phyloP scores from a whole-genome alignment of 1,140 invertebrate species.

The Micrasema minimum region DNA sequence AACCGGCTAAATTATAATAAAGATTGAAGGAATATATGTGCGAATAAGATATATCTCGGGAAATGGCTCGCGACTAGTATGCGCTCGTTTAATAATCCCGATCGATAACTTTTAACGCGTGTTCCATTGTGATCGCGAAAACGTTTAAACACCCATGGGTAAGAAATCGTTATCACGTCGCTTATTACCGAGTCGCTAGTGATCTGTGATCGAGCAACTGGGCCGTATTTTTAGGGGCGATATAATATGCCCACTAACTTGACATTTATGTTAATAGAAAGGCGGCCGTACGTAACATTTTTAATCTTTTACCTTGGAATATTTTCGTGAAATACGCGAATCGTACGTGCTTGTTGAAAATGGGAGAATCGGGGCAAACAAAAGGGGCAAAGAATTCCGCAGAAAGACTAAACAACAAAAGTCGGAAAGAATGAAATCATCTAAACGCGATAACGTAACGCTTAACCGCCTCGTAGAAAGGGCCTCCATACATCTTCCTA shows the following conservation, averaged over 20 bases:
- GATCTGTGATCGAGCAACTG: no score
- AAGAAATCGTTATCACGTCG: no score
- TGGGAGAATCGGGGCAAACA: conserved; percentile 12
- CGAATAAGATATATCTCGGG: no score
- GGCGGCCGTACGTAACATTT: conserved; percentile 29
- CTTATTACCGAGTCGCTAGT: no score
- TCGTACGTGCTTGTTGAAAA: conserved; percentile 31
- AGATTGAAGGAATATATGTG: no score
- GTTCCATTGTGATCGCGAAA: no score
- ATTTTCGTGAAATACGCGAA: conserved; percentile 27
- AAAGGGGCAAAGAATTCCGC: conserved; percentile 32
- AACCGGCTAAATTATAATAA: no score
- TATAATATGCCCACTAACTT: conserved; percentile 30
- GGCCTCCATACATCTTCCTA: not conserved
- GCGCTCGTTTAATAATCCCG: no score
- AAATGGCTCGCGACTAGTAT: no score
- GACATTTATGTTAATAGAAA: conserved; percentile 38
- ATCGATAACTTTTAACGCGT: no score
- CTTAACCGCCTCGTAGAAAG: not conserved
- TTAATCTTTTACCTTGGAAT: conserved; percentile 40
- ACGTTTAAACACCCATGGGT: no score
- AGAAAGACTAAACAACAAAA: conserved; percentile 17
- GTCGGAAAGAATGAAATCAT: not conserved
- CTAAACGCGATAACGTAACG: not conserved
- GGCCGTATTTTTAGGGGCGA: conserved; percentile 15